A percentile compares a stretch with the other conserved stretches of the same genome.
Conservation (phyloP, 2,888 invertebrate species). For the Catocala sponsa region DNA sequence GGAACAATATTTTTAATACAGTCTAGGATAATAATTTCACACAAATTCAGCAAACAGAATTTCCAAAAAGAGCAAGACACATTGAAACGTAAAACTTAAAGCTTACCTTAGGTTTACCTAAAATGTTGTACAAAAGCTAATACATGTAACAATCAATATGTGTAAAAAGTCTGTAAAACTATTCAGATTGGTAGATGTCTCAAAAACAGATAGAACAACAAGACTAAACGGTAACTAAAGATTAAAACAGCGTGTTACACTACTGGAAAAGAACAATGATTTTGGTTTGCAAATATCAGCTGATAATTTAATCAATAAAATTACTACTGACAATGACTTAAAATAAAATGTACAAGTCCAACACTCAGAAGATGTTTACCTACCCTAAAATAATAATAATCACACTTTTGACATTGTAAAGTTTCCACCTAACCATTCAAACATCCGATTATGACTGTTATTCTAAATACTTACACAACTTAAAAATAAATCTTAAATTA, state of each 20-base stretch:
- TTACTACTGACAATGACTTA: slow-evolving; percentile 79
- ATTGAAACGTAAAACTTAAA: too few species aligned
- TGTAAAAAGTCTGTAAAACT: background rate
- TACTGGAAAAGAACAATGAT: slow-evolving; percentile 20
- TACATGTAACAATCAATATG: background rate
- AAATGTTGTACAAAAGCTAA: slow-evolving; percentile 15
- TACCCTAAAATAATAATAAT: slow-evolving; percentile 84
- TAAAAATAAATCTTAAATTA: slow-evolving; percentile 73
- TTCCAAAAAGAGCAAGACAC: background rate
- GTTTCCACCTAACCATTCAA: slow-evolving; percentile 83
- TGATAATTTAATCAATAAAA: slow-evolving; percentile 42
- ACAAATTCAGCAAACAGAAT: slow-evolving; percentile 7
- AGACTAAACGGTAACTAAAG: slow-evolving; percentile 51
- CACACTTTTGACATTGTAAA: slow-evolving; percentile 88
- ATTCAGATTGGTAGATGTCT: slow-evolving; percentile 46
- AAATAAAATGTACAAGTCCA: slow-evolving; percentile 77
- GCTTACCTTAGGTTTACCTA: background rate
- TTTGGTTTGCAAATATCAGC: slow-evolving; percentile 25
- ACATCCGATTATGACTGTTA: slow-evolving; percentile 84
- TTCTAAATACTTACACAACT: slow-evolving; percentile 81
- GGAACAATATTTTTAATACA: slow-evolving; percentile 21
- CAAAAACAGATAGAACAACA: slow-evolving; percentile 23
- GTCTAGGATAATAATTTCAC: slow-evolving; percentile 19
- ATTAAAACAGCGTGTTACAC: slow-evolving; percentile 28
- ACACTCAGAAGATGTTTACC: slow-evolving; percentile 74